Evolutionary conservation across 2,113 vertebrate species (phyloP), one percentile per base, ranked within the genome.

Genomic region (Benitochromis conjunctus): DNA sequence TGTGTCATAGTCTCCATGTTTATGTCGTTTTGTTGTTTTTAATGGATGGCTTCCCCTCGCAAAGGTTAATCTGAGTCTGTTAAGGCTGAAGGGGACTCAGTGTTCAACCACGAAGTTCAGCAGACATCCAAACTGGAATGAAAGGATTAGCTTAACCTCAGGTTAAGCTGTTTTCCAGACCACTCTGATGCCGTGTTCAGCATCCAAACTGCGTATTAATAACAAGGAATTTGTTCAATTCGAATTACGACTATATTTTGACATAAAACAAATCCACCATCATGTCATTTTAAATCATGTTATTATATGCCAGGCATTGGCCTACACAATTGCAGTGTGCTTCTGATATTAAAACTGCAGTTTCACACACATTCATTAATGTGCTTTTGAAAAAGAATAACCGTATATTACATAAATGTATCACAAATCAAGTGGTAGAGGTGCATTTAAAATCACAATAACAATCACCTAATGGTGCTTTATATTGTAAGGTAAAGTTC

Each of bases 111-210:
- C 82, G 86, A 81, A 82, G 34, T 84, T 53, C 12, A 36, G 79
- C 48, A 56, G 81, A 80, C 71, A 85, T 91, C 81, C 58, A 85
- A 85, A 10, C 51, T 87, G 12, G 85, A 88, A 85, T 87, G 41
- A 88, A 66, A 86, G 56, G 19, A 86, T 86, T 71, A 82, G 57
- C 71, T 48, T 81, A 84, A 80, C 60, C 60, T 79, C 36, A 69
- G 60, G 46, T 86, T 79, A 78, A 87, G 9, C 80, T 81, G 51
- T 89, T 90, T 90, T 86, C 89, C 88, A 79, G 55, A n/a, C 9
- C 48, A 18, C 56, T 74, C 36, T 11, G 46, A 82, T 36, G 11
- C 64, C n/a, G 31, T 21, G 19, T 71, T 69, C 56, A 54, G 14
- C 21, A 6, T 83, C 58, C 74, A 86, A 86, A 88, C 64, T 41